phyloP scores from a whole-genome alignment of 2,797 vertebrate species.

The Thunnus albacares region DNA sequence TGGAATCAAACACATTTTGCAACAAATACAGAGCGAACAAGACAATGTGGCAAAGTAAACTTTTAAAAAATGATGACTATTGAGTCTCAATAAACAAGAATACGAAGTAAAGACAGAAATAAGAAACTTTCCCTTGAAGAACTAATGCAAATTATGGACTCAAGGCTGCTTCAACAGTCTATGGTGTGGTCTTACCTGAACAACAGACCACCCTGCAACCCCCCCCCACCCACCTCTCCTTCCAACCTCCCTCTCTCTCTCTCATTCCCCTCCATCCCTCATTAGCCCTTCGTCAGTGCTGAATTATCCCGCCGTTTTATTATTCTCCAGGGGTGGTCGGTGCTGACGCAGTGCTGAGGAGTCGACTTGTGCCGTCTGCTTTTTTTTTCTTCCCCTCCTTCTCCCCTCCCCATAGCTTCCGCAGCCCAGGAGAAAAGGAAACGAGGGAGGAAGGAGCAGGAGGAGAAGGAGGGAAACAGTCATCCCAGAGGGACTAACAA shows the following conservation, averaged over 20 bases:
- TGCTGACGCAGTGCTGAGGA: slow-evolving; percentile 68
- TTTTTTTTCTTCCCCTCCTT: background rate
- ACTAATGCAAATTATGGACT: background rate
- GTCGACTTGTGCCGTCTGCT: slow-evolving; percentile 54
- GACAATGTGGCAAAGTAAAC: background rate
- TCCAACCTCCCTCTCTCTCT: background rate
- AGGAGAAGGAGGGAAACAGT: slow-evolving; percentile 6
- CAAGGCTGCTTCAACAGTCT: background rate
- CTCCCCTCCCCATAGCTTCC: background rate
- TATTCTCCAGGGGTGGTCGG: slow-evolving; percentile 57
- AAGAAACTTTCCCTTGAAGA: background rate
- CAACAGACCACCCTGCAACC: slow-evolving; percentile 31
- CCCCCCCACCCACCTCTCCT: background rate
- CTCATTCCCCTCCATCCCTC: slow-evolving; percentile 48
- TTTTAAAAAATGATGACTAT: background rate
- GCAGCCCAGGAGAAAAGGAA: slow-evolving; percentile 37
- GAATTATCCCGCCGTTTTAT: slow-evolving; percentile 70
- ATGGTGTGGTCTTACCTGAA: slow-evolving; percentile 43
- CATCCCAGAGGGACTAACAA: slow-evolving; percentile 23
- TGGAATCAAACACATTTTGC: background rate
- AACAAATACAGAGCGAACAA: background rate
- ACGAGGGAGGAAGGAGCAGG: slow-evolving; percentile 17
- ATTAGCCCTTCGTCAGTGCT: slow-evolving; percentile 64
- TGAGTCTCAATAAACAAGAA: no score
- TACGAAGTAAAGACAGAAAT: no score